Percentiles rank a stretch among this genome's conserved stretches.
These are phyloP conservation scores for Calypte anna DNA, from an alignment of 2,113 vertebrate species.

Conservation along the genomic window DNA sequence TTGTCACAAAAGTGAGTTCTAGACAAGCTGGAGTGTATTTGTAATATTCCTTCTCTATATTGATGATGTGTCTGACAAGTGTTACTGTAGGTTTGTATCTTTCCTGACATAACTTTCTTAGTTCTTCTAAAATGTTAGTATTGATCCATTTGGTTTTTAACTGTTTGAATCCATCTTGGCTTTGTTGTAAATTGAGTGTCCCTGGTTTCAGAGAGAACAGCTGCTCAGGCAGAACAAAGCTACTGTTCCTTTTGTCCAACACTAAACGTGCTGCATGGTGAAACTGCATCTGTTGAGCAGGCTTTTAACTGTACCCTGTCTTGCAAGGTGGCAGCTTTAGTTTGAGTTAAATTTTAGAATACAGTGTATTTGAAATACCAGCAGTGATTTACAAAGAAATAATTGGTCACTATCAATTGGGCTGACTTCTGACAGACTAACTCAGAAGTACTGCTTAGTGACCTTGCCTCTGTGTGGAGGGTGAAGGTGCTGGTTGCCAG, in stretches of 20 bases:
- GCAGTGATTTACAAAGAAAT: neutral
- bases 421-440: neutral
- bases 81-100: rapidly evolving
- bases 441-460: neutral
- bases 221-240: neutral
- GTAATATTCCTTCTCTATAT: neutral
- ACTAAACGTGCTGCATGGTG: neutral
- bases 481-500: neutral
- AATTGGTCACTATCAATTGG: neutral
- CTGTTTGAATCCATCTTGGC: neutral
- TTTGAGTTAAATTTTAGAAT: neutral
- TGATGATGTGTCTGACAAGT: neutral
- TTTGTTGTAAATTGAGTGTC: neutral
- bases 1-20: neutral
- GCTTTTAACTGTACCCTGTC: neutral
- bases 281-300: neutral
- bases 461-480: neutral
- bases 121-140: neutral
- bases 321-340: neutral
- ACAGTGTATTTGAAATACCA: neutral
- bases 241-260: neutral
- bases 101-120: neutral
- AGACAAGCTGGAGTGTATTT: neutral
- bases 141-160: neutral
- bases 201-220: neutral